Base-by-base conservation (phyloP, 2,797 vertebrate species). In the Microctenopoma stevenorrisi region DNA sequence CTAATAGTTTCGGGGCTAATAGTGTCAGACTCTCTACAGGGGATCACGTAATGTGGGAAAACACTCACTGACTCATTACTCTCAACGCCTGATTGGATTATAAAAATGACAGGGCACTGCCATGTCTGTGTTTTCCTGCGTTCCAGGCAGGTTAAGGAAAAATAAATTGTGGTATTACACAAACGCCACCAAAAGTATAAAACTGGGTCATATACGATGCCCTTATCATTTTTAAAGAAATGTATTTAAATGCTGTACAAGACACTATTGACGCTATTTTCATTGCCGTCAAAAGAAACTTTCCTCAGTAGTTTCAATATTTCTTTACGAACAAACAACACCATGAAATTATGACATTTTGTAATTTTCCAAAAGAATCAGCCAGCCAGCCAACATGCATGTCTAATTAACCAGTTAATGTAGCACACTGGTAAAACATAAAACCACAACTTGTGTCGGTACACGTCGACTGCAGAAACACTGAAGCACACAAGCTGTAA, bases 41-140 rank as follows among this genome's bases (percentile, higher is more conserved):
- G 3, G 50, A 33, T 65, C 67, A 14, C 61, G 61, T 71, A 68
- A 67, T 61, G 30, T 64, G 44, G 14, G 7, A 35, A 33, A 22
- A 49, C 44, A 42, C 16, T 50, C 42, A 16, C 47, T 54, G 14
- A 48, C 75, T 15, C 26, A 14, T 42, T 38, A 11, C 25, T 58
- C 59, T 61, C 6, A 8, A 33, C 63, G 47, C 22, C 54, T 64
- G 16, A 68, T 77, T 46, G 74, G 64, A 71, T 71, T 74, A 15
- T 59, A 38, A 47, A 22, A 50, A 57, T 12, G 63, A 73, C 65
- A 51, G 37, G 58, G 11, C 38, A 25, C 35, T 26, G 26, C 48
- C 49, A 56, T 53, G 59, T 52, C 57, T 54, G 57, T 33, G 73
- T 35, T 55, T 7, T 57, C 14, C 49, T 64, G 52, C 59, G 44